Evolutionary conservation across 2,797 vertebrate genomes (phyloP).

Genomic region (Chelonia mydas): DNA sequence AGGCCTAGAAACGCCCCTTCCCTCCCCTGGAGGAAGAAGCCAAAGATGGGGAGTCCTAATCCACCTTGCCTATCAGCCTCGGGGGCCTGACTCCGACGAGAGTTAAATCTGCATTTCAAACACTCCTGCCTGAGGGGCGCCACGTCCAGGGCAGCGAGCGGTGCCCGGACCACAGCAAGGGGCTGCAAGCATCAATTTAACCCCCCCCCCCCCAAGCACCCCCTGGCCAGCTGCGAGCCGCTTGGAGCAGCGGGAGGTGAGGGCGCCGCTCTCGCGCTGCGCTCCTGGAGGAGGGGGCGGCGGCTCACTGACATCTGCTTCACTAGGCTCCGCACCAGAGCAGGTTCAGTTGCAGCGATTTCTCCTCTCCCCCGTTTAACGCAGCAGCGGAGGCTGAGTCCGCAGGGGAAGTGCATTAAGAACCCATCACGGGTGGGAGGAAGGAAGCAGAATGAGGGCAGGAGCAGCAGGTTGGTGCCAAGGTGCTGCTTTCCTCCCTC

Average conservation of each 20-base stretch:
- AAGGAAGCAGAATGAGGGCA: background rate
- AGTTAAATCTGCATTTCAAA: background rate
- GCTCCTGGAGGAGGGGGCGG: slow-evolving; percentile 56
- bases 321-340: slow-evolving; percentile 70
- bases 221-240: background rate
- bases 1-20: background rate
- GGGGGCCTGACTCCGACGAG: background rate
- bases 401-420: slow-evolving; percentile 12
- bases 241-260: slow-evolving; percentile 59
- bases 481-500: background rate
- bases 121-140: background rate
- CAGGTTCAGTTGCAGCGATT: slow-evolving; percentile 4
- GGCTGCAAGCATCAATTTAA: background rate
- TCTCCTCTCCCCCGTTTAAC: slow-evolving; percentile 62
- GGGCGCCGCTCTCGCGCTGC: slow-evolving; percentile 51
- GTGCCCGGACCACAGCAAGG: no score
- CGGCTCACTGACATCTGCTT: slow-evolving; percentile 81
- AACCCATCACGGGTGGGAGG: background rate
- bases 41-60: background rate
- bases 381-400: slow-evolving; percentile 1
- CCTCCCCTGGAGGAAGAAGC: background rate
- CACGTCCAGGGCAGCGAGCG: background rate
- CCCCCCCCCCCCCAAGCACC: background rate
- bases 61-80: background rate
- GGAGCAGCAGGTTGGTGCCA: background rate